Evolutionary conservation across 2,888 invertebrate genomes (phyloP), one percentile per base, ranked within the genome.

Genomic region (Pandemis heparana): DNA sequence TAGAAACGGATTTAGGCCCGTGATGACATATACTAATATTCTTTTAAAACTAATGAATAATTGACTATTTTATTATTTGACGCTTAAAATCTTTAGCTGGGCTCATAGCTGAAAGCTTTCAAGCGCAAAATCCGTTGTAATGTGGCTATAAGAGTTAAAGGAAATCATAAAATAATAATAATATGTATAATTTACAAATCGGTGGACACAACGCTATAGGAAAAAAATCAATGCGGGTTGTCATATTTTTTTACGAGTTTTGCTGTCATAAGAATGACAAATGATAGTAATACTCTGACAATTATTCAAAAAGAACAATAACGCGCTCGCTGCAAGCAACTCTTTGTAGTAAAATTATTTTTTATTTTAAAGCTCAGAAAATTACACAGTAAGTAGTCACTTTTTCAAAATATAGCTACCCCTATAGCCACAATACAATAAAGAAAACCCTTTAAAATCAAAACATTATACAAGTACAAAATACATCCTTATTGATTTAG

Each of bases 81-180:
- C 91, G 91, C 92, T 91, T 75, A 87, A 92, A 94, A 93, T 84
- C 92, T 94, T 92, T 90, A 92, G 92, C 94, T 84, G 94, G 94
- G 94, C 94, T 94, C 94, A 79, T 70, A 78, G 92, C 92, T 90
- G 75, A 92, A 91, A 92, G 91, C 84, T 92, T 93, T 89, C 81
- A 85, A 91, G 92, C 92, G 89, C 91, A 60, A 9, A 51, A 59
- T 60, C 51, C n/a, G 62, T 77, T 76, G 80, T 83, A 83, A 73
- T 84, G 82, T 85, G 83, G 85, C 84, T 79, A 82, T 77, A 64
- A 79, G 78, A 74, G 77, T 70, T 76, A 76, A 64, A 71, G 65
- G 48, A 53, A 18, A 8, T 6, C 8, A 51, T 7, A 2, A 16
- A 51, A 46, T n/a, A 41, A 41, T 43, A 51, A 46, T n/a, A 41